Conservation (phyloP, 2,113 vertebrate species). For the Carettochelys insculpta region DNA sequence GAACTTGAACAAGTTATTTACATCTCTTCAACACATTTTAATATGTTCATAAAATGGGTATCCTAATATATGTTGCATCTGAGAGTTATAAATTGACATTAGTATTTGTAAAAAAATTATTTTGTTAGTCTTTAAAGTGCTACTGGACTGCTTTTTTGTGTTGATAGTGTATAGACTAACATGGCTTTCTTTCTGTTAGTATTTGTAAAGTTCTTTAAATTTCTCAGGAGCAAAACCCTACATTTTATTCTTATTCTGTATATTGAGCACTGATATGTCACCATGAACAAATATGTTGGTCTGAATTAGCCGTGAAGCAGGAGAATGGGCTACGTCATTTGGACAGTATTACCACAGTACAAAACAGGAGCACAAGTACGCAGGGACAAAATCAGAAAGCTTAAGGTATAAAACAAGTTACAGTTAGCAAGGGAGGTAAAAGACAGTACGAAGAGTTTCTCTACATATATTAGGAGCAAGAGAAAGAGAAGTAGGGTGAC, state of each 20-base stretch:
- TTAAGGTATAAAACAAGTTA: not conserved
- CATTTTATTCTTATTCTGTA: conserved; percentile 26
- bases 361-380: not conserved
- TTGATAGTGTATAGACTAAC: too few relatives aligned
- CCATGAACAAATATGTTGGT: not conserved
- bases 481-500: too few relatives aligned
- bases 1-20: conserved; percentile 24
- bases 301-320: too few relatives aligned
- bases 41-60: not conserved
- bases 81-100: conserved; percentile 3
- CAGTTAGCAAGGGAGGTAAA: not conserved
- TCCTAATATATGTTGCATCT: conserved; percentile 9
- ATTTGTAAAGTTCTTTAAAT: too few relatives aligned
- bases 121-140: too few relatives aligned
- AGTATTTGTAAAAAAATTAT: conserved; percentile 36
- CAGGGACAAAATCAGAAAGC: not conserved
- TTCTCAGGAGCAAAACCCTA: conserved; percentile 9
- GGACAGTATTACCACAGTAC: not conserved
- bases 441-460: not conserved
- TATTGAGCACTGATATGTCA: conserved; percentile 21
- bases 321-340: not conserved
- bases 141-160: too few relatives aligned
- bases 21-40: conserved; percentile 45
- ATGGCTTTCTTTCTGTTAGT: too few relatives aligned
- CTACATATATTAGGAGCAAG: not conserved